Evolutionary conservation across 2,888 invertebrate genomes (phyloP).

Genomic region (Diploptera punctata): DNA sequence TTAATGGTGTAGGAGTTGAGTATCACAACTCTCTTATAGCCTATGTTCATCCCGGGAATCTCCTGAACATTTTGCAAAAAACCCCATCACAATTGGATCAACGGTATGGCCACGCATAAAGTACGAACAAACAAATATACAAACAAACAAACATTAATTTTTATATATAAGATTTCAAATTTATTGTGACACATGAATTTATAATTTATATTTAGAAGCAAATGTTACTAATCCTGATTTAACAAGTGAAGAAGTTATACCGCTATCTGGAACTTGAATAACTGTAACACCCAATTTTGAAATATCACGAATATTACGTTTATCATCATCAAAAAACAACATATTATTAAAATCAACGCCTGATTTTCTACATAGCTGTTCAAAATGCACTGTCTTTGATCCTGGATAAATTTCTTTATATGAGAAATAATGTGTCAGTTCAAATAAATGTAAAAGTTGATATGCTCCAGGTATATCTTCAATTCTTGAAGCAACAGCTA

Average conservation of each 20-base stretch:
- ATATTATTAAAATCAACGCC: constrained; percentile 39
- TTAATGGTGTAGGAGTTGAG: too few relatives aligned
- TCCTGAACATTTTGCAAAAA: too few relatives aligned
- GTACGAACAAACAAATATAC: too few relatives aligned
- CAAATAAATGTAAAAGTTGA: constrained; percentile 46
- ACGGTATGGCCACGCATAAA: too few relatives aligned
- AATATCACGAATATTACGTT: constrained; percentile 43
- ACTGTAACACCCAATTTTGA: constrained; percentile 46
- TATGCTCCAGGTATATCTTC: constrained; percentile 46
- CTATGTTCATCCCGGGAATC: too few relatives aligned
- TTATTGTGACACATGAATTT: too few relatives aligned
- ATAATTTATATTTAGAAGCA: background rate
- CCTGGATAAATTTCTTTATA: constrained; percentile 48
- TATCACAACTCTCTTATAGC: too few relatives aligned
- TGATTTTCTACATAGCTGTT: constrained; percentile 41
- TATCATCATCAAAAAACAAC: constrained; percentile 45
- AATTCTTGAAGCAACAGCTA: constrained; percentile 47
- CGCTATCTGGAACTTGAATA: constrained; percentile 33
- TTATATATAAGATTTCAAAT: too few relatives aligned
- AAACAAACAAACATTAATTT: too few relatives aligned
- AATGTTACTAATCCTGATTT: background rate
- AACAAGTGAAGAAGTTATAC: background rate
- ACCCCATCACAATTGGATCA: too few relatives aligned
- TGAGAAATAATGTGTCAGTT: constrained; percentile 44
- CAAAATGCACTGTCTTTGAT: constrained; percentile 46